Evolutionary conservation across 2,888 invertebrate genomes (phyloP), one percentile per base, ranked within the genome.

Genomic region (Ormyrus nitidulus): DNA sequence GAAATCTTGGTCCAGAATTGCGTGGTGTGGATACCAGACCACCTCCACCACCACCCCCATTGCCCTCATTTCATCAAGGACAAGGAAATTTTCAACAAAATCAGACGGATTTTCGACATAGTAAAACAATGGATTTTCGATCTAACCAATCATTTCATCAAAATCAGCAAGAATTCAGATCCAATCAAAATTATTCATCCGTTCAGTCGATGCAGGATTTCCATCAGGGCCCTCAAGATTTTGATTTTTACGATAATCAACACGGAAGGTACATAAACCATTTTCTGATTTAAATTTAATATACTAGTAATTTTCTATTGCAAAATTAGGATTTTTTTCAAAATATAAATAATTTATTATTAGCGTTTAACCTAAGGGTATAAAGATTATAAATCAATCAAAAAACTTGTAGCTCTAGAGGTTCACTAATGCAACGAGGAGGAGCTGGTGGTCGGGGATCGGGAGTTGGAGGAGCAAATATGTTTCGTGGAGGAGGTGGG

Each of bases 201-300:
- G 53, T 53, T 76, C 80, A 82, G 6, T 72, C 83, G 77, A 59
- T 80, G 82, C 84, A 58, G n/a, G 86, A 88, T 19, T 88, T 87
- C 75, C 85, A 85, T 81, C 76, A 83, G n/a, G 79, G 77, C 9
- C 85, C 83, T 6, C 87, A 81, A 65, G 87, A 89, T n/a, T 86
- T 86, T 53, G 87, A 87, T 80, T 87, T 86, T 53, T 87, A 85
- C 72, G 88, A 86, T 34, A 83, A 82, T 69, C 86, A 85, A 72
- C 85, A 86, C 10, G 82, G 79, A 76, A 79, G 77, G 82, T 82
- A 76, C 1, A 44, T 6, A 46, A 54, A 48, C 19, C 58, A 6
- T 34, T 34, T 34, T 34, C 34, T 34, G 34, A 34, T 34, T 34
- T 34, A 1, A 34, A 34, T 34, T 34, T 34, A 34, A 34, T 34